phyloP scores from a whole-genome alignment of 2,113 vertebrate species.

The Cathartes aura region DNA sequence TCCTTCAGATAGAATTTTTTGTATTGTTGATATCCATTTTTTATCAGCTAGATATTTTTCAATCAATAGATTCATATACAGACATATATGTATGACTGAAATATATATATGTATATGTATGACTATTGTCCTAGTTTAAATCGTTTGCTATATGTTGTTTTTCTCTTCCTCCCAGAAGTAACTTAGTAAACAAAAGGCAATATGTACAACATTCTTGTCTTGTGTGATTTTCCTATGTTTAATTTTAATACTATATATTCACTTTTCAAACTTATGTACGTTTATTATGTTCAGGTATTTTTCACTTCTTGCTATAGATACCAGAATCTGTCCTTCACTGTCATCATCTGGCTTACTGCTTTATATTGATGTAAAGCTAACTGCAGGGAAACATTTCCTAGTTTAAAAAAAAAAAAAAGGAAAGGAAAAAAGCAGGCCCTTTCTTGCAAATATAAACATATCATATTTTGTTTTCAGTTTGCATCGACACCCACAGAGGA shows the following conservation, averaged over 20 bases:
- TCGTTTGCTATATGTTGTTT: background rate
- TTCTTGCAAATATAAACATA: background rate
- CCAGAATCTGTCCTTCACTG: background rate
- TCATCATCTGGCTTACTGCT: background rate
- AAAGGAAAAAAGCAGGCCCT: background rate
- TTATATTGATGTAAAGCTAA: background rate
- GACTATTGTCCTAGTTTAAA: background rate
- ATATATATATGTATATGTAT: too few relatives aligned
- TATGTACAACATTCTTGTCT: background rate
- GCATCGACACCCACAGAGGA: background rate
- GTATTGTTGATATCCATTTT: background rate
- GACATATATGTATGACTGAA: background rate
- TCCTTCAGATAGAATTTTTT: background rate
- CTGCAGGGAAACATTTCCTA: background rate
- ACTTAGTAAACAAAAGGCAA: background rate
- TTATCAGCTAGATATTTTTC: background rate
- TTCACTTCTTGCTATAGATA: background rate
- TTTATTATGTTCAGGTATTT: background rate
- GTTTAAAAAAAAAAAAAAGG: background rate
- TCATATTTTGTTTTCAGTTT: conserved; percentile 11
- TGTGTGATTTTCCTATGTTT: background rate
- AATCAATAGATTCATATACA: background rate
- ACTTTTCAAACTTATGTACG: accelerated
- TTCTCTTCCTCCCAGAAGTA: background rate
- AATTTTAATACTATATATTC: background rate